Evolutionary conservation across 2,113 vertebrate genomes (phyloP), one percentile per base, ranked within the genome.

Genomic region (Tinamus guttatus): DNA sequence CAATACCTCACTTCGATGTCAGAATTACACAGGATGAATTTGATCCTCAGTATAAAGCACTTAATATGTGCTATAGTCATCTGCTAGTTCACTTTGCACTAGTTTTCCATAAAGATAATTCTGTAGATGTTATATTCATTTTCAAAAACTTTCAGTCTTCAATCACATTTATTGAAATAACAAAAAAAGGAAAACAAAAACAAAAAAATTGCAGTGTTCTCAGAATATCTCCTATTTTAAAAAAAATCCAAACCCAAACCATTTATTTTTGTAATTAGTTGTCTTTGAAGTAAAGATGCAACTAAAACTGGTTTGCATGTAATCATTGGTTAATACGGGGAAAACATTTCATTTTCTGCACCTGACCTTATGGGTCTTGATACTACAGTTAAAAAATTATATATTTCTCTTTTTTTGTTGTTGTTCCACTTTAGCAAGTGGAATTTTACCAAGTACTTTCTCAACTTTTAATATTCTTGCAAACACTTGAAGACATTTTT

Each of bases 181-280:
- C 3, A 65, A 58, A 25, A 69, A 49, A 49, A 43, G 14, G 15
- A 43, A 43, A 43, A 34, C 4, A 67, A 60, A 56, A 4, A 3
- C 40, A 59, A 32, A 20, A 20, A 62, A 22, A 64, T 80, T 4
- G 54, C 28, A 16, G 7, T 51, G 5, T 0, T 81, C 7, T 69
- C 34, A 38, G 10, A 58, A 58, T 40, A 13, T 74, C n/a, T 36
- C 24, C 18, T 27, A 77, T 83, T 38, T 47, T 47, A 20, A n/a
- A 62, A 77, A 87, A 85, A 0, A 28, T 32, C 54, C 17, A 54
- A 34, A 7, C 3, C 2, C 1, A 58, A 77, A 6, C 0, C 0
- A 6, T 49, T 69, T 0, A 17, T 76, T 52, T 16, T 65, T 40
- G 6, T 75, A 1, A 60, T 59, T 88, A 71, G 32, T 91, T 85